A percentile compares a stretch with the other conserved stretches of the same genome.
phyloP scores from a whole-genome alignment of 2,797 vertebrate species.

The Spinus pinus region DNA sequence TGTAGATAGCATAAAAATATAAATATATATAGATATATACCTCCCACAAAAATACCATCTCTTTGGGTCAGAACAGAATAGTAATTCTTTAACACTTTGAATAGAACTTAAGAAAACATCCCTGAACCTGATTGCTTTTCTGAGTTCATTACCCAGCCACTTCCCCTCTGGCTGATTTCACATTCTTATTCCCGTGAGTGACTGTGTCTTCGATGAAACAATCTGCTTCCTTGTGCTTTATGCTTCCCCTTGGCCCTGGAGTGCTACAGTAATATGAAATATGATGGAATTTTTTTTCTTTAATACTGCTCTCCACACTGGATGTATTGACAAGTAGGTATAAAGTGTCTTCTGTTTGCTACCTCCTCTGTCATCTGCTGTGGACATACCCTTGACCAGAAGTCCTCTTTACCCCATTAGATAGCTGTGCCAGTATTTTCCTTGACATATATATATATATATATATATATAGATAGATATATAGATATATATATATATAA shows the following conservation, averaged over 20 bases:
- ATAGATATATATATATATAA: too few species aligned
- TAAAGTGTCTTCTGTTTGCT: not conserved
- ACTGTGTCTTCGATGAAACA: not conserved
- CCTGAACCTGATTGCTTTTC: constrained; percentile 17
- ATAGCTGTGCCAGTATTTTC: not conserved
- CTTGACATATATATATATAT: not conserved
- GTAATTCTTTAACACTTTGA: not conserved
- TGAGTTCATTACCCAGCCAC: not conserved
- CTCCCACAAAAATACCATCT: constrained; percentile 43
- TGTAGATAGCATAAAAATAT: constrained; percentile 19
- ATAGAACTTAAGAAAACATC: constrained; percentile 26
- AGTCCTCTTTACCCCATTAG: not conserved
- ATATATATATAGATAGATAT: too few species aligned
- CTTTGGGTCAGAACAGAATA: not conserved
- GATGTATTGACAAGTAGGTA: not conserved
- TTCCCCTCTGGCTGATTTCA: constrained; percentile 2
- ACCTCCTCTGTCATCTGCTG: not conserved
- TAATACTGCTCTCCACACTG: not conserved
- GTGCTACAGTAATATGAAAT: constrained; percentile 30
- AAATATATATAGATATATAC: constrained; percentile 13
- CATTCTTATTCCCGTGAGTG: constrained; percentile 8
- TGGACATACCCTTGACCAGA: not conserved
- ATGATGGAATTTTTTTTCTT: not conserved
- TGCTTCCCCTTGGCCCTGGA: constrained; percentile 8
- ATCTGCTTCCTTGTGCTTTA: constrained; percentile 35